These are phyloP conservation scores for Cydia strobilella DNA, from an alignment of 1,140 invertebrate genomes.

Conservation along the genomic window DNA sequence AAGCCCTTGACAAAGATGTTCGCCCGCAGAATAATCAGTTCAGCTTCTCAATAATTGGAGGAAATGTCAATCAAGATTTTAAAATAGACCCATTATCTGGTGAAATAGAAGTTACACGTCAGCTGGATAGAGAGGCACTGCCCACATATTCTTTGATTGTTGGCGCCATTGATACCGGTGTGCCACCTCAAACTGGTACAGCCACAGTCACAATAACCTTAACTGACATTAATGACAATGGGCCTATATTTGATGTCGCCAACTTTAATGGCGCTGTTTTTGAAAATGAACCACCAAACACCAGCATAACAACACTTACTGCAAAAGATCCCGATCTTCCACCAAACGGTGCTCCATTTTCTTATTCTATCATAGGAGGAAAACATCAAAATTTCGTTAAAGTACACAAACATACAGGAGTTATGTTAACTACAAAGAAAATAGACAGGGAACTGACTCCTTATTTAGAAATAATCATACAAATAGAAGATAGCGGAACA, in stretches of 20 bases:
- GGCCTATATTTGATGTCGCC: conserved; percentile 88
- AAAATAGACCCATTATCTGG: conserved; percentile 94
- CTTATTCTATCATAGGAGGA: conserved; percentile 89
- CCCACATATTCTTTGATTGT: conserved; percentile 90
- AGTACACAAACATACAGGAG: conserved; percentile 89
- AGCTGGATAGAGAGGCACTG: conserved; percentile 91
- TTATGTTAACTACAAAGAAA: conserved; percentile 88
- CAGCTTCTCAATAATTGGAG: conserved; percentile 92
- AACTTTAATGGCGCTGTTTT: conserved; percentile 87
- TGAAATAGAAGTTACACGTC: conserved; percentile 87
- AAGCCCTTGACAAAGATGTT: conserved; percentile 95
- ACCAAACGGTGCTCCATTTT: conserved; percentile 95
- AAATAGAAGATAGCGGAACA: conserved; percentile 93
- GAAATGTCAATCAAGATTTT: conserved; percentile 91
- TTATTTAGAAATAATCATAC: conserved; percentile 87
- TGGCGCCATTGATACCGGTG: conserved; percentile 93
- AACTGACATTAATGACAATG: conserved; percentile 96
- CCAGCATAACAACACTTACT: conserved; percentile 90
- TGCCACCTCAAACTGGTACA: conserved; percentile 93
- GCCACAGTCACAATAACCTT: conserved; percentile 89
- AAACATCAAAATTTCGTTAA: conserved; percentile 88
- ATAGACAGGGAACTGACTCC: conserved; percentile 92
- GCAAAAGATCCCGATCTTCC: conserved; percentile 94
- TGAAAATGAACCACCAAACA: conserved; percentile 93
- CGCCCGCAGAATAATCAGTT: conserved; percentile 95